Evolutionary conservation across 2,113 vertebrate genomes (phyloP), one percentile per base, ranked within the genome.

Genomic region (Xenopus borealis): DNA sequence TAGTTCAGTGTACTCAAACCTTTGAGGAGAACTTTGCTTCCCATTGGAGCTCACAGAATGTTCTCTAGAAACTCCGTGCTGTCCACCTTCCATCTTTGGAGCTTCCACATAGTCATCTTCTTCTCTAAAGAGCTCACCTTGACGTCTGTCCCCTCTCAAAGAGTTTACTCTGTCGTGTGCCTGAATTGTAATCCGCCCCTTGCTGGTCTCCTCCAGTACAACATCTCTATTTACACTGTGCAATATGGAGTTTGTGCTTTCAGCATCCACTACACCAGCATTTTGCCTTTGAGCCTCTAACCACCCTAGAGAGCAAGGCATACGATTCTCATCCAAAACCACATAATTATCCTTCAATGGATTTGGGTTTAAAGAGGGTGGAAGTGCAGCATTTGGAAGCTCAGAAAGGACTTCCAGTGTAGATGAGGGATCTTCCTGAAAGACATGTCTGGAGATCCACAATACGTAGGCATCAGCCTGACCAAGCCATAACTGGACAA

Each of bases 381-480:
- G 50, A 1, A 57, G n/a, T 30, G 46, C 12, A 4, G n/a, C 44
- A 33, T 59, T 33, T 2, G 74, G 62, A 4, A 78, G 46, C 53
- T 80, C 79, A 7, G 79, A 80, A 4, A 80, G 52, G 7, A 80
- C 40, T 19, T 80, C 79, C 59, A 80, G 58, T 5, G 69, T 27
- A 11, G 50, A 63, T 44, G 71, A 47, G 7, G 59, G 58, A 7
- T 55, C 74, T 20, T 80, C 70, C 45, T 67, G 52, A 27, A 63
- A 69, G 10, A 72, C 40, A 61, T 77, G 66, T 17, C 73, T 75
- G 12, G 69, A 67, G 30, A 65, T 65, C 79, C 79, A 80, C n/a
- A 46, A 57, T 3, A 77, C 45, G 20, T 80, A 72, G 12, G 13
- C n/a, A 5, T 67, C 71, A 1, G 64, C 57, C 10, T 69, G 70